phyloP scores from a whole-genome alignment of 2,113 vertebrate species.

The Atrichornis clamosus region DNA sequence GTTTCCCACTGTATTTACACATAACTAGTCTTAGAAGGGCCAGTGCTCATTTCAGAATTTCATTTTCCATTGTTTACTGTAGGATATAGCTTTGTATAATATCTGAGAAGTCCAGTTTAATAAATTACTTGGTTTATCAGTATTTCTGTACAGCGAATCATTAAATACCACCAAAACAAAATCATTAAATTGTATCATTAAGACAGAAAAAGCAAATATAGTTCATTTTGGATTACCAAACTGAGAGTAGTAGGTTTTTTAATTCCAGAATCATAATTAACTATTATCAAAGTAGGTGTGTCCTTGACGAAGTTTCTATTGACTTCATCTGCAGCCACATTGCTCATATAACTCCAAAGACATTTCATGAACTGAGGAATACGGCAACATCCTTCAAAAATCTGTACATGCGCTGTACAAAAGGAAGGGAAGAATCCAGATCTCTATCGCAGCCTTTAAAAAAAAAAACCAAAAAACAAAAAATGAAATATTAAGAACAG shows the following conservation, averaged over 20 bases:
- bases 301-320: neutral
- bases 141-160: neutral
- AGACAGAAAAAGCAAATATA: neutral
- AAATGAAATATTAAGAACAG: neutral
- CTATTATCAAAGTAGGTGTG: neutral
- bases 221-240: neutral
- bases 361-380: neutral
- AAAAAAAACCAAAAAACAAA: neutral
- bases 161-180: neutral
- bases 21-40: neutral
- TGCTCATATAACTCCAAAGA: neutral
- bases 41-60: neutral
- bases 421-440: neutral
- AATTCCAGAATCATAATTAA: neutral
- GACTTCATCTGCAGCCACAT: neutral
- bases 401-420: neutral
- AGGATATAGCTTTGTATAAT: neutral
- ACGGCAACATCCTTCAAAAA: neutral
- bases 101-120: neutral
- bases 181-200: neutral
- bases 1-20: neutral
- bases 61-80: neutral
- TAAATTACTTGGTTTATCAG: neutral
- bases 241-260: neutral
- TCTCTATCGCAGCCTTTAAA: neutral